Percentiles rank a stretch among this genome's conserved stretches.
These are phyloP conservation scores for Delphinapterus leucas DNA, from an alignment of 2,113 vertebrate genomes.

Conservation along the genomic window DNA sequence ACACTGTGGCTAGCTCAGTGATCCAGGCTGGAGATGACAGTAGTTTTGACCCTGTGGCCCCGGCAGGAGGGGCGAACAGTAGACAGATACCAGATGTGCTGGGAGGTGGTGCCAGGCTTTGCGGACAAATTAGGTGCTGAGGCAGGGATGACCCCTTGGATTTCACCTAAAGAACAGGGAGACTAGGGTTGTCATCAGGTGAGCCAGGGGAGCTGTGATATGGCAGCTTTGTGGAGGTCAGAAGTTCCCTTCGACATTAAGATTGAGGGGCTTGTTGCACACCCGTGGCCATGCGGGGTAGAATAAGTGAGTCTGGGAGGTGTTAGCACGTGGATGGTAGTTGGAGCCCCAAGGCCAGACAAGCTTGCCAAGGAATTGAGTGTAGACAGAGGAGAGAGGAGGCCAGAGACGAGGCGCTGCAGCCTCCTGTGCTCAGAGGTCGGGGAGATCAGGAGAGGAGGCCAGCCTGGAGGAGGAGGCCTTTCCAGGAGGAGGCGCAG, in stretches of 20 bases:
- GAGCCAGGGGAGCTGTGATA: background rate
- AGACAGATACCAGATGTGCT: fast-evolving
- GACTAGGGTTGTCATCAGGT: background rate
- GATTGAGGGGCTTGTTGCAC: background rate
- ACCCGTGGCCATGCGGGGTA: fast-evolving
- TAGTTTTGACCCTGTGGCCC: background rate
- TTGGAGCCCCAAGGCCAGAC: background rate
- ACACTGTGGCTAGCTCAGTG: fast-evolving
- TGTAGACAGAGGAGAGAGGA: background rate
- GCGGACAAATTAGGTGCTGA: fast-evolving
- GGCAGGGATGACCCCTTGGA: fast-evolving
- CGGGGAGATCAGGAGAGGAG: fast-evolving
- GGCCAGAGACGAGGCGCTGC: fast-evolving
- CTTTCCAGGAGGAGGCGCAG: background rate
- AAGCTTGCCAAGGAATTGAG: fast-evolving
- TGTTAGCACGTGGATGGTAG: fast-evolving
- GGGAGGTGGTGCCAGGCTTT: no score
- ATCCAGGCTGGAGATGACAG: background rate
- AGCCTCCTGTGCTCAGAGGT: background rate
- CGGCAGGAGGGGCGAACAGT: background rate
- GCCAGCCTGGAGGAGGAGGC: background rate
- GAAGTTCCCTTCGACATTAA: background rate
- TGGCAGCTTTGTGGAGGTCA: background rate
- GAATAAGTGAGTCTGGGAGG: background rate
- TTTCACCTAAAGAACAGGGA: background rate